Evolutionary conservation across 1,140 invertebrate species (phyloP).

Genomic region (Xylocopa sonorina): DNA sequence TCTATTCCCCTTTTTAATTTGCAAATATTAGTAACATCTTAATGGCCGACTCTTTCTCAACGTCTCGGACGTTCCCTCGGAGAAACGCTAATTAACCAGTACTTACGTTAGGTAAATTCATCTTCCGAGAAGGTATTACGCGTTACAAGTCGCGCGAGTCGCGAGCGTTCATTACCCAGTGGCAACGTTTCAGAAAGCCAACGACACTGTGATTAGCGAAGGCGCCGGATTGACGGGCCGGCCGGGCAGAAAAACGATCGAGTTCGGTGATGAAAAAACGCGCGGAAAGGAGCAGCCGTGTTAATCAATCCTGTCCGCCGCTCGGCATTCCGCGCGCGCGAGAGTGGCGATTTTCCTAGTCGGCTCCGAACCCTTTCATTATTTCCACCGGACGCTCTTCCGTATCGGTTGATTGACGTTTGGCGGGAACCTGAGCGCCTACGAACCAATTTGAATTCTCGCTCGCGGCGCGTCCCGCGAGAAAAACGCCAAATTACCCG

Average conservation of each 20-base stretch:
- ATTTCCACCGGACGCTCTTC: slow-evolving; percentile 52
- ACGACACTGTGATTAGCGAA: slow-evolving; percentile 47
- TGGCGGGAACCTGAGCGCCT: neutral
- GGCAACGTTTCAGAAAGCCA: slow-evolving; percentile 15
- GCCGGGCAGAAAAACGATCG: slow-evolving; percentile 2
- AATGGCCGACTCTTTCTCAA: neutral
- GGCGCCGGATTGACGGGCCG: slow-evolving; percentile 56
- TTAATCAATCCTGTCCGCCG: slow-evolving; percentile 43
- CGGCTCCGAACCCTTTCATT: slow-evolving; percentile 56
- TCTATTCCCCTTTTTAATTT: too few species aligned
- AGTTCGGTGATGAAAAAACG: neutral
- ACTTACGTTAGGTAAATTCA: slow-evolving; percentile 17
- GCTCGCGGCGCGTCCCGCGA: slow-evolving; percentile 28
- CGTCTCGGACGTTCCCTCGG: too few species aligned
- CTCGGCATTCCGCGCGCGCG: slow-evolving; percentile 2
- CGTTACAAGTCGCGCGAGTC: neutral
- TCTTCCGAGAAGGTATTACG: slow-evolving; percentile 10
- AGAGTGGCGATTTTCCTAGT: slow-evolving; percentile 46
- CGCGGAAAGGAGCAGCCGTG: slow-evolving; percentile 28
- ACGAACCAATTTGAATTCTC: slow-evolving; percentile 46
- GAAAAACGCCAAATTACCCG: slow-evolving; percentile 64
- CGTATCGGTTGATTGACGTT: slow-evolving; percentile 41
- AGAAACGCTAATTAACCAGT: neutral
- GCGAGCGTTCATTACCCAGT: neutral
- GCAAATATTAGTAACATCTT: neutral